Percentiles rank a stretch among this genome's conserved stretches.
Conservation (phyloP, 2,888 invertebrate genomes). For the Tetramorium bicarinatum region DNA sequence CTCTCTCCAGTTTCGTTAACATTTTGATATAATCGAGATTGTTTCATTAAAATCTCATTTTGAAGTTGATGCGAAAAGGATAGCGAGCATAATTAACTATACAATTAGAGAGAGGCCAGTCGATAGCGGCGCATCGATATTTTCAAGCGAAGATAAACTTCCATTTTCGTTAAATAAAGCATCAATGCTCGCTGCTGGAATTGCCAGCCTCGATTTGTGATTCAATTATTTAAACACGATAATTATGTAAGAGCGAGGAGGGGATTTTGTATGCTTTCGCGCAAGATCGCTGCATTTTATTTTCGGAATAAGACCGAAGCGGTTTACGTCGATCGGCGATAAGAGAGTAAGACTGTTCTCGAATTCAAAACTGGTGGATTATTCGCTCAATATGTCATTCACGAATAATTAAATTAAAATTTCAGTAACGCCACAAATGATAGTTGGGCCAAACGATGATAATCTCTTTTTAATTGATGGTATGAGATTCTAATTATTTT, state of each 20-base stretch:
- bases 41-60: slow-evolving; percentile 44
- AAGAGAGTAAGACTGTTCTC: slow-evolving; percentile 6
- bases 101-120: slow-evolving; percentile 7
- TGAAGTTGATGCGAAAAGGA: slow-evolving; percentile 23
- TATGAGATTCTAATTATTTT: neutral
- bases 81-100: slow-evolving; percentile 30
- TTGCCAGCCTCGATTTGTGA: slow-evolving; percentile 2
- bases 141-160: slow-evolving; percentile 28
- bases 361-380: slow-evolving; percentile 15
- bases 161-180: slow-evolving; percentile 36
- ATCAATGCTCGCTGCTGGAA: neutral
- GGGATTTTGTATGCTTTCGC: slow-evolving; percentile 34
- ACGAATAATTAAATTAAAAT: neutral
- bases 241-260: slow-evolving; percentile 63
- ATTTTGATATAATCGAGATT: slow-evolving; percentile 32
- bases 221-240: slow-evolving; percentile 33
- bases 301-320: slow-evolving; percentile 67
- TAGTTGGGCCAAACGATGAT: neutral
- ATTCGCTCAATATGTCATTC: neutral
- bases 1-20: slow-evolving; percentile 15
- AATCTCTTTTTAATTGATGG: neutral
- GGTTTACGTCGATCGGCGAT: slow-evolving; percentile 59
- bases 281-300: slow-evolving; percentile 62
- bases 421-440: neutral
- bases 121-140: slow-evolving; percentile 25